A percentile compares a stretch with the other conserved stretches of the same genome.
Evolutionary conservation across 2,113 vertebrate species (phyloP).

Genomic region (Suncus etruscus): DNA sequence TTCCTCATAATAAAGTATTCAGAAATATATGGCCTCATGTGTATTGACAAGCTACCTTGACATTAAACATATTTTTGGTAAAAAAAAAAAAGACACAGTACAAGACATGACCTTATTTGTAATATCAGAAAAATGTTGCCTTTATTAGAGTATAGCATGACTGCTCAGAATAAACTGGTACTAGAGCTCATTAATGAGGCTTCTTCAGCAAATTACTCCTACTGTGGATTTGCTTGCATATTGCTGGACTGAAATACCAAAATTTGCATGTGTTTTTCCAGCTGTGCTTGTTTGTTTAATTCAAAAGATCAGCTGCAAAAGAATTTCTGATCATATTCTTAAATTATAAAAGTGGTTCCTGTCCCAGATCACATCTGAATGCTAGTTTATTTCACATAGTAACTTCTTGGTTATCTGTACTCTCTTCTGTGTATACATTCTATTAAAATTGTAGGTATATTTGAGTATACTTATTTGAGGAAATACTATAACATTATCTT

Average conservation of each 20-base stretch:
- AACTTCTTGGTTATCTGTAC: slow-evolving; percentile 58
- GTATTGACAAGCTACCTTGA: not conserved
- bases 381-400: slow-evolving; percentile 50
- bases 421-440: not conserved
- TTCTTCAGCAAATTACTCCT: slow-evolving; percentile 75
- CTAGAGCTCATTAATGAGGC: slow-evolving; percentile 79
- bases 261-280: slow-evolving; percentile 68
- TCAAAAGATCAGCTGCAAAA: slow-evolving; percentile 69
- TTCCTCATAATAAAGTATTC: not conserved
- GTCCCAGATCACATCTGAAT: slow-evolving; percentile 44
- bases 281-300: slow-evolving; percentile 69
- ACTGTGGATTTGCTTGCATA: slow-evolving; percentile 51
- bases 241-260: slow-evolving; percentile 67
- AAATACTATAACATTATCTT: not conserved
- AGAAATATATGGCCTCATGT: not conserved
- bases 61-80: not conserved
- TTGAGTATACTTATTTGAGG: not conserved
- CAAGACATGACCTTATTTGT: slow-evolving; percentile 13
- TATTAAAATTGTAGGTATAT: not conserved
- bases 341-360: slow-evolving; percentile 57
- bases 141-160: slow-evolving; percentile 49
- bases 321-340: slow-evolving; percentile 75
- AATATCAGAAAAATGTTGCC: slow-evolving; percentile 11
- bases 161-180: slow-evolving; percentile 59
- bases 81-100: not conserved